Evolutionary conservation across 2,888 invertebrate genomes (phyloP).

Genomic region (Epirrhoe alternata): DNA sequence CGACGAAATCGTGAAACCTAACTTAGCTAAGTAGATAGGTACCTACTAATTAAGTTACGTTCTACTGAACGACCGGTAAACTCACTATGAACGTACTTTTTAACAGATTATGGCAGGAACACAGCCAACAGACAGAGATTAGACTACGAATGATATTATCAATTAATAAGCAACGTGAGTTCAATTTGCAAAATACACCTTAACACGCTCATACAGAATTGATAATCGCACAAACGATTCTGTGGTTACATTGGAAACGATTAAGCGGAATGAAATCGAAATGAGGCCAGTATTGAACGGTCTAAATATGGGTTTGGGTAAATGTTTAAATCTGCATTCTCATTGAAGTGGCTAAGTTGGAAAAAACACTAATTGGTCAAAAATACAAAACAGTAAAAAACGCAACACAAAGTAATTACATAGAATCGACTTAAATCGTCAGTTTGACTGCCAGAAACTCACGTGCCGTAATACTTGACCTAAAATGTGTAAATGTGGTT

Average conservation of each 20-base stretch:
- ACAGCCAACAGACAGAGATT: too few species aligned
- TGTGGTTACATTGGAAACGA: constrained; percentile 19
- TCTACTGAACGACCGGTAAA: too few species aligned
- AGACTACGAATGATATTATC: background rate
- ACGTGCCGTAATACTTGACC: too few species aligned
- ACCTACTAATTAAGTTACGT: too few species aligned
- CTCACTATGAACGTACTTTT: too few species aligned
- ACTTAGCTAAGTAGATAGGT: too few species aligned
- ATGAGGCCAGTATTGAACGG: constrained; percentile 12
- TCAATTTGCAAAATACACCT: background rate
- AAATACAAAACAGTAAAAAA: background rate
- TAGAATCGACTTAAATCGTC: too few species aligned
- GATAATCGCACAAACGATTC: constrained; percentile 18
- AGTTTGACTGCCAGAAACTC: too few species aligned
- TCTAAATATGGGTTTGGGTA: constrained; percentile 8
- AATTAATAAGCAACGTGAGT: background rate
- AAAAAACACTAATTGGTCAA: background rate
- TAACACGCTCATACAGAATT: constrained; percentile 10
- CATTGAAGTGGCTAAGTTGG: background rate
- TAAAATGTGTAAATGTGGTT: too few species aligned
- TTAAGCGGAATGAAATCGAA: constrained; percentile 18
- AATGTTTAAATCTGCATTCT: background rate
- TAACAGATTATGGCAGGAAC: too few species aligned
- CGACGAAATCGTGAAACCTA: too few species aligned
- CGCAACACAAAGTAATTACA: too few species aligned